Conservation (phyloP, 2,113 vertebrate genomes). For the Neogobius melanostomus region DNA sequence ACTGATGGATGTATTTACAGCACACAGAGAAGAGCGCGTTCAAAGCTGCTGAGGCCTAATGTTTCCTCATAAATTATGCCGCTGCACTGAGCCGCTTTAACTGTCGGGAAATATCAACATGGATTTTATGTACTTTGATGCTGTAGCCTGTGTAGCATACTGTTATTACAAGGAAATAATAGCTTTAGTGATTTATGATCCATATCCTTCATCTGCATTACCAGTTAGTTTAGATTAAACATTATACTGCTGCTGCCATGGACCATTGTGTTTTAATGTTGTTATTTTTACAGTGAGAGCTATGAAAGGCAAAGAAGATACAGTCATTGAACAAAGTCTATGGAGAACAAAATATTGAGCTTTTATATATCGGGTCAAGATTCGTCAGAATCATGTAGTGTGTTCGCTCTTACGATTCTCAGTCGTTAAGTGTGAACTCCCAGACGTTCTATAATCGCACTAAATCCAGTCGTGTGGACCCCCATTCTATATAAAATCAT, state of each 20-base stretch:
- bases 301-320: constrained; percentile 19
- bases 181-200: constrained; percentile 27
- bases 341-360: background rate
- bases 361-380: background rate
- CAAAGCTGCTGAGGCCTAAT: constrained; percentile 27
- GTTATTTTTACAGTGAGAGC: constrained; percentile 20
- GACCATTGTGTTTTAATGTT: background rate
- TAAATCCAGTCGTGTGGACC: no score
- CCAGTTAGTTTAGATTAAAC: constrained; percentile 26
- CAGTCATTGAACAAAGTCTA: background rate
- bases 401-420: no score
- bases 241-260: constrained; percentile 31
- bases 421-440: no score
- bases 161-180: constrained; percentile 38
- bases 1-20: constrained; percentile 34
- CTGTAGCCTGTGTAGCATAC: constrained; percentile 15
- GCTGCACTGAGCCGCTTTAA: constrained; percentile 32
- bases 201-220: constrained; percentile 27
- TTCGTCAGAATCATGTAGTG: no score
- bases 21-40: constrained; percentile 9
- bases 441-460: no score
- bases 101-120: constrained; percentile 22
- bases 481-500: no score
- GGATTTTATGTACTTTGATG: constrained; percentile 9
- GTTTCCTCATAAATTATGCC: constrained; percentile 20